Evolutionary conservation across 2,888 invertebrate genomes (phyloP).

Genomic region (Megastigmus dorsalis): DNA sequence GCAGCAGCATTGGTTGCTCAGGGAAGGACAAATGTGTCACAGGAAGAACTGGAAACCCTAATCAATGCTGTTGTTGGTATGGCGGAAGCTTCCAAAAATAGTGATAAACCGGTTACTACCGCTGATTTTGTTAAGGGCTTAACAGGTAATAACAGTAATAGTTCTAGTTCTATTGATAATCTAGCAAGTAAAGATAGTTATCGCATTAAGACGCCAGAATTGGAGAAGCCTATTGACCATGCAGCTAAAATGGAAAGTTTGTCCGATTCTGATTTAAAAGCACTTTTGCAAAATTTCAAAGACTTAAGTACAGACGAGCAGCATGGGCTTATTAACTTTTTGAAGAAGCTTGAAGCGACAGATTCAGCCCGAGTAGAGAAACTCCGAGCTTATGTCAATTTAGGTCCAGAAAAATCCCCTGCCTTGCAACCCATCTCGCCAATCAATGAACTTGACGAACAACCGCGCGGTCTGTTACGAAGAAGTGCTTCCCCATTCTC

Average conservation of each 20-base stretch:
- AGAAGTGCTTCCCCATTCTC: constrained; percentile 76
- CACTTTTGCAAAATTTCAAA: constrained; percentile 86
- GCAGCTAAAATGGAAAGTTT: constrained; percentile 82
- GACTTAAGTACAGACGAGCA: constrained; percentile 88
- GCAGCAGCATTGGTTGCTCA: constrained; percentile 86
- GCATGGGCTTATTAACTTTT: constrained; percentile 86
- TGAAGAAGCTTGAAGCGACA: constrained; percentile 86
- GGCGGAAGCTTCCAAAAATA: constrained; percentile 78
- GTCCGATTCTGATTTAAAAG: constrained; percentile 87
- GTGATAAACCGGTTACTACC: constrained; percentile 76
- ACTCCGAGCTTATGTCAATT: constrained; percentile 84
- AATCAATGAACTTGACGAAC: constrained; percentile 17
- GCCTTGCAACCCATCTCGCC: constrained; percentile 40
- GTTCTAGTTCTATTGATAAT: constrained; percentile 5
- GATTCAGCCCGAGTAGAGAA: constrained; percentile 87
- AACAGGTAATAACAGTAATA: constrained; percentile 52
- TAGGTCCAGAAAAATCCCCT: constrained; percentile 68
- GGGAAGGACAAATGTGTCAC: constrained; percentile 87
- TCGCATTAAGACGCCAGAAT: constrained; percentile 32
- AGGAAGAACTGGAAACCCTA: constrained; percentile 85
- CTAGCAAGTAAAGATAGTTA: constrained; percentile 26
- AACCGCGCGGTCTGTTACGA: constrained; percentile 43
- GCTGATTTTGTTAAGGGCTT: constrained; percentile 75
- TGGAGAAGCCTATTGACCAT: constrained; percentile 63
- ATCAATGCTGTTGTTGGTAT: constrained; percentile 87